Base-by-base conservation (phyloP, 2,888 invertebrate species). In the Calliopum simillimum region DNA sequence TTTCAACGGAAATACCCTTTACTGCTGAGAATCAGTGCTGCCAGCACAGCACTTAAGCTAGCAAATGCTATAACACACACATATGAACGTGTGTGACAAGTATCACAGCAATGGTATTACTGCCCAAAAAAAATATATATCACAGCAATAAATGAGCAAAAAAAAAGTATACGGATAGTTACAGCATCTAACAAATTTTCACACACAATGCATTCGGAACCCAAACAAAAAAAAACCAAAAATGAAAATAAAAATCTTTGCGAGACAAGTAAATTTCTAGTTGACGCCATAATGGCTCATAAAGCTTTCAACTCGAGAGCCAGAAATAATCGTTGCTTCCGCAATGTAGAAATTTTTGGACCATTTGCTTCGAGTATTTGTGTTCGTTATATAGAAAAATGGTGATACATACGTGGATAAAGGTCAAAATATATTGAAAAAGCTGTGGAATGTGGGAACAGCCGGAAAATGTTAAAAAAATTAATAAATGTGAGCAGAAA, bases 271-370 rank as follows among this genome's bases (percentile, higher is more conserved):
- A 74, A 76, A 74, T 74, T 75, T 75, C 58, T 68, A 72, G 72
- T 80, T 80, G 83, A 79, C 81, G 83, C 84, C 82, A 77, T 73
- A 79, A 82, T 79, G 83, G 80, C 79, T 83, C 84, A 83, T 83
- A 83, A 84, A 83, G 80, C 79, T 78, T 77, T 77, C 79, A 8
- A 1, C 8, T 33, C 8, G 8, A 33, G 33, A 33, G 78, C 70
- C 73, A 68, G 41, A 66, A 66, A 69, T 62, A 44, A 19, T 19
- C 61, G 21, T 53, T 58, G 49, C 59, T 67, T 58, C 58, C 58
- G 67, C 58, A 58, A 25, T 49, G 49, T 59, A 59, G 58, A 67
- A 67, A 67, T 59, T 67, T 41, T 33, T 33, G 33, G 5, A 33
- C 8, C 33, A 33, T 33, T 33, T 33, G 5, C 33, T 8, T 33